Base-by-base conservation (phyloP, 2,797 vertebrate species). In the Buceros bicornis region DNA sequence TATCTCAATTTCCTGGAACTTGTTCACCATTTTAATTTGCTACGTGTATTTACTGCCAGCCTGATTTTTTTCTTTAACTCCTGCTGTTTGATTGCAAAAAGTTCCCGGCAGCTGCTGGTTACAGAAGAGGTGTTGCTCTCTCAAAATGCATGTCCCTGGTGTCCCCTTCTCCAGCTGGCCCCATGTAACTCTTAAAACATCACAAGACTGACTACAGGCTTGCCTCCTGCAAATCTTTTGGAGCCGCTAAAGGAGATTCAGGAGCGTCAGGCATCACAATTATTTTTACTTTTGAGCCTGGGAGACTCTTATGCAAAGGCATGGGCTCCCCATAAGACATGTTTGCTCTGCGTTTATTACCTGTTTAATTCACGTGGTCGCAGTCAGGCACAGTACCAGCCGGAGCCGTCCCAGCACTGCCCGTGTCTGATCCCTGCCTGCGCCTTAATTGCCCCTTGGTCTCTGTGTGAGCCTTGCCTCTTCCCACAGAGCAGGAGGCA, bases 1-100 rank as follows among this genome's bases (percentile, higher is more conserved):
- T 96, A 97, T 95, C 95, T 96, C 72, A 11, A 13, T 88, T 97
- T 96, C 93, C 95, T 96, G 96, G 94, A 96, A 96, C 91, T 81
- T 6, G 4, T 45, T 78, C 43, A 22, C 85, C 95, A 80, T 96
- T 97, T 95, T 90, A 84, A 73, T 94, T 96, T 84, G 56, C 87
- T 94, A 64, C 86, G 89, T 72, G n/a, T 97, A 79, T 94, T 96
- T 96, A 82, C 94, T 90, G 80, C 85, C 73, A 69, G 73, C 42
- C 72, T 74, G 35, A 74, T 74, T 95, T 74, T 95, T 86, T 89
- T 64, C 74, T 93, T 82, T 90, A 86, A 66, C 87, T 95, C 73
- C 76, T 0, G 2, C 69, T 10, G 2, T 66, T 57, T 7, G 58
- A 84, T 92, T 93, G 85, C 95, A 91, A 71, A 85, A 87, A 51